Base-by-base conservation (phyloP, 1,140 invertebrate genomes). In the Globodera ellingtonae region DNA sequence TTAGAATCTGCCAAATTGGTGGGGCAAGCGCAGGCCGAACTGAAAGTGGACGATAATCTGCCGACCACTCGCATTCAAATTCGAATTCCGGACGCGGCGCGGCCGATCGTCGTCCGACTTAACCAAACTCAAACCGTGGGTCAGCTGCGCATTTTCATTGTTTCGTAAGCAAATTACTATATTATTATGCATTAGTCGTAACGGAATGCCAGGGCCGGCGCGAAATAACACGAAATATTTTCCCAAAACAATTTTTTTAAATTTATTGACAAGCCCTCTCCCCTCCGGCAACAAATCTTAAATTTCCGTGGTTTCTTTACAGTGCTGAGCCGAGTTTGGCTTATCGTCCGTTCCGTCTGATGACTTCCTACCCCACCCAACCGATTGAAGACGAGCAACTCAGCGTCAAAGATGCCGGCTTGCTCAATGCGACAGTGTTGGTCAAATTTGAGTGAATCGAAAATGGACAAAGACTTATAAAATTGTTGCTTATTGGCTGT, bases 11-110 rank as follows among this genome's bases (percentile, higher is more conserved):
- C 48, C n/a, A 76, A 72, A 44, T 78, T 67, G 75, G 76, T 65
- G 62, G 89, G 90, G 71, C 89, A 91, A 72, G 94, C 94, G 62
- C 92, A 92, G 74, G 91, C 91, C 80, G 89, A 90, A 35, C 84
- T 95, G 18, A 92, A 62, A 5, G 50, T 82, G 24, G 62, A 80
- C 21, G 81, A 77, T 13, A 56, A 62, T n/a, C 44, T 83, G 69
- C 81, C 82, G 21, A 81, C 79, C 21, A 80, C 82, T 52, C 82
- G 83, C 24, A 72, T 82, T 69, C 81, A 82, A 52, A 72, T 82
- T 46, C 84, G 82, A 7, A 69, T 82, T 48, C 84, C 75, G 44
- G 59, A 35, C 66, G 2, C 44, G 13, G 72, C 24, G 15, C 47
- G 85, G 50, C 82, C 67, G 7, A 35, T 82, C n/a, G 66, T 84